Conservation (phyloP, 2,797 vertebrate genomes). For the Pseudochaenichthys georgianus region DNA sequence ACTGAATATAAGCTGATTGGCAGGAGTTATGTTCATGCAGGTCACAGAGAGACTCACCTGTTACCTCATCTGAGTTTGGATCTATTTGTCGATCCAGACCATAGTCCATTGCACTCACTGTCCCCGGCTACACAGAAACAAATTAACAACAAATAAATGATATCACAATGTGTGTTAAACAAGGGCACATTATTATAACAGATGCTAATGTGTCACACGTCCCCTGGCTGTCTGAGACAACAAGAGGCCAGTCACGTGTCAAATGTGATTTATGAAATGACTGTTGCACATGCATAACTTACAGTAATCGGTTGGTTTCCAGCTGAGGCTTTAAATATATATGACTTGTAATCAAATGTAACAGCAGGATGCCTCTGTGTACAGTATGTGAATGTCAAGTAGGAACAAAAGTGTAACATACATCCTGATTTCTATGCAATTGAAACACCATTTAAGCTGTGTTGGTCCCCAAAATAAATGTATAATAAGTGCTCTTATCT, state of each 20-base stretch:
- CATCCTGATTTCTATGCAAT: too few species aligned
- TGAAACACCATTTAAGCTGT: too few species aligned
- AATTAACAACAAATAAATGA: conserved; percentile 19
- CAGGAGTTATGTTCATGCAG: conserved; percentile 58
- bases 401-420: too few species aligned
- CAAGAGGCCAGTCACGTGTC: conserved; percentile 2
- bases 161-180: conserved; percentile 38
- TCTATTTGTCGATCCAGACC: conserved; percentile 90
- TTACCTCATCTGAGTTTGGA: conserved; percentile 93
- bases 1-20: conserved; percentile 70
- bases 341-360: background rate
- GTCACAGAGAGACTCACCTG: conserved; percentile 85
- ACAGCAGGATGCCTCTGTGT: background rate
- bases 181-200: conserved; percentile 44
- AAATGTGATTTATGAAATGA: background rate
- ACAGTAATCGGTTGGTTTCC: background rate
- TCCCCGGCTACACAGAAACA: conserved; percentile 87
- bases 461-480: background rate
- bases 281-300: background rate
- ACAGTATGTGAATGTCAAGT: too few species aligned
- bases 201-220: conserved; percentile 34
- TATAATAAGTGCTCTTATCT: background rate
- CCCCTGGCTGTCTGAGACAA: background rate
- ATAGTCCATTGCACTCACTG: conserved; percentile 90
- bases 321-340: background rate